phyloP scores from a whole-genome alignment of 1,140 invertebrate species.

The Bombus fervidus region DNA sequence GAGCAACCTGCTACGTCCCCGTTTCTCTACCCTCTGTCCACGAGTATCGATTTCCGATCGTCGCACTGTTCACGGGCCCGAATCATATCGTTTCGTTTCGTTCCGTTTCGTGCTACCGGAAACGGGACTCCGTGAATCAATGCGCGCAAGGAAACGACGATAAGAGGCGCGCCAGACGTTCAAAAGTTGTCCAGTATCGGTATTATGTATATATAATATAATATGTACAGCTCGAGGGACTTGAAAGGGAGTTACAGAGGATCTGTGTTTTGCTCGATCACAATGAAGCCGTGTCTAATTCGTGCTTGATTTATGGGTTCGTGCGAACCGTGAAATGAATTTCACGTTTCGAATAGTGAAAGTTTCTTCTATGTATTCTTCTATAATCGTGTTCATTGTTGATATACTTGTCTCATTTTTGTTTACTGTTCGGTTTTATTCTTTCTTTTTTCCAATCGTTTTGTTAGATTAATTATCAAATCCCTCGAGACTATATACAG shows the following conservation, averaged over 20 bases:
- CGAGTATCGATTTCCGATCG: slow-evolving; percentile 31
- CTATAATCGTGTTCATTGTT: neutral
- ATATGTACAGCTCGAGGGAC: slow-evolving; percentile 41
- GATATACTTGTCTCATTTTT: no score
- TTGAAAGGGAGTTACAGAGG: slow-evolving; percentile 2
- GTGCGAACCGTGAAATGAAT: neutral
- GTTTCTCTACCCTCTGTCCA: slow-evolving; percentile 3
- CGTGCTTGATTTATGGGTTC: neutral
- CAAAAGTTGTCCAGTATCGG: neutral
- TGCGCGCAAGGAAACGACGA: neutral
- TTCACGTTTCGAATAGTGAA: neutral
- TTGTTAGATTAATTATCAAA: neutral
- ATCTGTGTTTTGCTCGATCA: neutral
- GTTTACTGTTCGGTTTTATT: no score
- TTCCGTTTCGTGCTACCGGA: slow-evolving; percentile 18
- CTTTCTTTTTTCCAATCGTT: neutral
- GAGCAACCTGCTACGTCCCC: slow-evolving; percentile 56
- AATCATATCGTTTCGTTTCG: neutral
- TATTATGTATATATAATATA: slow-evolving; percentile 4
- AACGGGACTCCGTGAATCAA: slow-evolving; percentile 15
- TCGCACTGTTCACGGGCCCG: slow-evolving; percentile 5
- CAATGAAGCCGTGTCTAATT: neutral
- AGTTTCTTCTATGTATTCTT: neutral
- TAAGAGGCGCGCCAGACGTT: neutral
- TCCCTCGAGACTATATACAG: slow-evolving; percentile 17